These are phyloP conservation scores for Catocala sponsa DNA, from an alignment of 2,888 invertebrate species.

Conservation along the genomic window DNA sequence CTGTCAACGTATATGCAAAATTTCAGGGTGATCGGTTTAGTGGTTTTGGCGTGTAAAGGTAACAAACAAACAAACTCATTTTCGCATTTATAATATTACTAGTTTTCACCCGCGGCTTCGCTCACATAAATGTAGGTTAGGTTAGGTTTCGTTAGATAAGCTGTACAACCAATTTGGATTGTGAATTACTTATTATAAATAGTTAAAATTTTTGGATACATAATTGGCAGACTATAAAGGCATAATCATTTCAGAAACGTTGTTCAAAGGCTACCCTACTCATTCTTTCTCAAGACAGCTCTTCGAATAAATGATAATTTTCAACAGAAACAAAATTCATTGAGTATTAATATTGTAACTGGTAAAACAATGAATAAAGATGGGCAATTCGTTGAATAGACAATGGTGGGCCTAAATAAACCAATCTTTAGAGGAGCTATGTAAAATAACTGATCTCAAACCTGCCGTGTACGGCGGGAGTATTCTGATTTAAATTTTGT, in stretches of 20 bases:
- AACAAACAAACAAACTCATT: too few species aligned
- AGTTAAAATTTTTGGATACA: too few species aligned
- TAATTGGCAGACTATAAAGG: conserved; percentile 11
- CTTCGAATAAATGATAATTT: conserved; percentile 58
- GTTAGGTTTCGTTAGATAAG: too few species aligned
- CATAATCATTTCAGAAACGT: conserved; percentile 19
- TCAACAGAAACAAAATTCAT: conserved; percentile 59
- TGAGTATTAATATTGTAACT: conserved; percentile 55
- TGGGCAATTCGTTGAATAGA: conserved; percentile 53
- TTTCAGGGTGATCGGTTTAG: too few species aligned
- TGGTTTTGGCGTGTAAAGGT: too few species aligned
- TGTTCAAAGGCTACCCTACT: conserved; percentile 45
- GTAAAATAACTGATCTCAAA: conserved; percentile 55
- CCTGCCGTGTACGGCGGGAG: conserved; percentile 26
- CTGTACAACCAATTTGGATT: too few species aligned
- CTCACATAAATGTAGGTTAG: too few species aligned
- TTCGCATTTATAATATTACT: too few species aligned
- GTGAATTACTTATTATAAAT: too few species aligned
- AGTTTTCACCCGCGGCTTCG: too few species aligned
- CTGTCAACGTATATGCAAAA: too few species aligned
- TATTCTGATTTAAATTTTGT: conserved; percentile 39
- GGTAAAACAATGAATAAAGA: conserved; percentile 59
- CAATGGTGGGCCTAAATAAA: conserved; percentile 52
- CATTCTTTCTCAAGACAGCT: conserved; percentile 35
- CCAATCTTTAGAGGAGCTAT: conserved; percentile 51